Percentiles rank a stretch among this genome's conserved stretches.
phyloP scores from a whole-genome alignment of 2,113 vertebrate species.

The Notiomystis cincta region DNA sequence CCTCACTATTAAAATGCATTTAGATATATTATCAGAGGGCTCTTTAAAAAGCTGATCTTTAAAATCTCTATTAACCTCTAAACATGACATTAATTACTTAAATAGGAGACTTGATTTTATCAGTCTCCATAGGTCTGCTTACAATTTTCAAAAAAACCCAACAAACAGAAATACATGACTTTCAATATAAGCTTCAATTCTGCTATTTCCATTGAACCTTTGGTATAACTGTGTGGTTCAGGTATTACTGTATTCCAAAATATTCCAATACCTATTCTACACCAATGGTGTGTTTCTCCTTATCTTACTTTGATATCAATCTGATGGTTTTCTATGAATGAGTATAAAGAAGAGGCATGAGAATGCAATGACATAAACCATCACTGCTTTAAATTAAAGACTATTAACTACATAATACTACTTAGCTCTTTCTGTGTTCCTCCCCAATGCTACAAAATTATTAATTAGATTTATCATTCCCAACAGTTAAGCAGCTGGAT shows the following conservation, averaged over 20 bases:
- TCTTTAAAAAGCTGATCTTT: neutral
- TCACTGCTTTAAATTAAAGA: neutral
- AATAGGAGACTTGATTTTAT: neutral
- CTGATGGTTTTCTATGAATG: neutral
- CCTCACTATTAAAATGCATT: neutral
- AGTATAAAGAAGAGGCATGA: neutral
- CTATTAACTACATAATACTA: neutral
- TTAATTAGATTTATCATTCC: neutral
- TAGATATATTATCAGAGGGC: neutral
- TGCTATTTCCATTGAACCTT: neutral
- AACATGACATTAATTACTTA: neutral
- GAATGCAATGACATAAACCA: neutral
- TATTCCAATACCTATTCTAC: neutral
- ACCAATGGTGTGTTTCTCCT: neutral
- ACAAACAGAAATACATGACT: neutral
- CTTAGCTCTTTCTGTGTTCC: neutral
- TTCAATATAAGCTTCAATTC: neutral
- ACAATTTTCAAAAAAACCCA: neutral
- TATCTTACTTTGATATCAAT: neutral
- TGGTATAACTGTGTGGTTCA: neutral
- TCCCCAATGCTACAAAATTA: neutral
- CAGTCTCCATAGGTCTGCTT: neutral
- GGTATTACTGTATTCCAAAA: neutral
- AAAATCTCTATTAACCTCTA: constrained; percentile 11
- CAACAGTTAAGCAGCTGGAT: neutral